Base-by-base conservation (phyloP, 2,113 vertebrate genomes). In the Opisthocomus hoazin region DNA sequence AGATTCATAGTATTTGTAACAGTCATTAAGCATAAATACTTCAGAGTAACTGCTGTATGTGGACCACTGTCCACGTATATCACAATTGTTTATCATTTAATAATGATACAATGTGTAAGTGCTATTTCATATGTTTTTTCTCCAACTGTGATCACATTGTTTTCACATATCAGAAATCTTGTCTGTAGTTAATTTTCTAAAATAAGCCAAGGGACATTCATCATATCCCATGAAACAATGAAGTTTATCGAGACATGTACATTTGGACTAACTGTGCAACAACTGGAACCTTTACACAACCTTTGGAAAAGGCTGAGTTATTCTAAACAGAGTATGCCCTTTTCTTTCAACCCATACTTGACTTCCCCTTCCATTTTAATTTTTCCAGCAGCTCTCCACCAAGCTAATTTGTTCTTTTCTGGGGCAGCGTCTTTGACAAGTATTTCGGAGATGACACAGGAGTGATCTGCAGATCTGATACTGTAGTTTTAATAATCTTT, bases 41-140 rank as follows among this genome's bases (percentile, higher is more conserved):
- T 30, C 2, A 20, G n/a, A 63, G 32, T 30, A 64, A 29, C 12
- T 53, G 4, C 30, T 48, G 22, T 29, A 54, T 7, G 15, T 17
- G 11, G 2, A 15, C 21, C 32, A 18, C 41, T 78, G 21, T 5
- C 37, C 21, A 17, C 7, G 11, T 19, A 37, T 8, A 23, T 15
- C 17, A 7, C 11, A 64, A 58, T 6, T 29, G 7, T 32, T 2
- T 18, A 20, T 12, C 10, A 58, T 34, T 80, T 50, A 34, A 60
- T 12, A 82, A 50, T 1, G 1, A 36, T 26, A 39, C 5, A 12
- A 70, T 1, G 2, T 16, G 10, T 41, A 34, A 61, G 18, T 18
- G 11, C 3, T 66, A 13, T 73, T 51, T 39, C 43, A 45, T 20
- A 13, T 26, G 12, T 2, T 11, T 69, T 65, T 88, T 43, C 32